Evolutionary conservation across 2,888 invertebrate species (phyloP), one percentile per base, ranked within the genome.

Genomic region (Steinernema hermaphroditum): DNA sequence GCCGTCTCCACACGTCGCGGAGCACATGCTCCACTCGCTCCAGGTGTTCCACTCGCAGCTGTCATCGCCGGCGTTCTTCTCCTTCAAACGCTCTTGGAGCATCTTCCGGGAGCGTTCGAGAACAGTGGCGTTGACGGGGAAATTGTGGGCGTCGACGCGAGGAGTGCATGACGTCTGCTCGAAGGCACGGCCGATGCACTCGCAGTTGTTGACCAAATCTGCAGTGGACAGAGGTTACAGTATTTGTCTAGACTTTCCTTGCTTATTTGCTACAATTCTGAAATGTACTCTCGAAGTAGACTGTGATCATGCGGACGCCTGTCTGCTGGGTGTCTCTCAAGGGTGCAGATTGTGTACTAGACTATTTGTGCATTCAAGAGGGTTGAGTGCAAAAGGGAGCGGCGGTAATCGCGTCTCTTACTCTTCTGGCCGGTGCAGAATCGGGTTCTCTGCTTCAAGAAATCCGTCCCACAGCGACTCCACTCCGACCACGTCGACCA

Each of bases 1-100:
- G 2, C 78, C 78, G 14, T 41, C 54, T 22, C 78, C 78, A 44
- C 78, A 78, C 16, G 76, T 77, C 14, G 78, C 80, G 12, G 73
- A 73, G 57, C 77, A 77, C 2, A 2, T 29, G 16, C 62, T 27
- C 62, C 62, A 62, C 62, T 62, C 62, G 62, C 16, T 27, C 62
- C 62, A 62, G 1, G 62, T 32, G 62, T 62, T 62, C 62, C 62
- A 62, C 29, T 62, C 32, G 62, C 62, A 62, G 62, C 29, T 62
- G 27, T 62, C 62, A 8, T 62, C 32, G 14, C 16, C 29, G 9
- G 22, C n/a, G n/a, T 16, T 46, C 29, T 62, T 62, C 62, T 62
- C 62, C 32, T 27, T 29, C 2, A 62, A 32, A 62, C 62, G 62
- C 62, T 24, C 62, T 2, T 62, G 62, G 32, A 62, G 62, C 6